phyloP scores from a whole-genome alignment of 2,888 invertebrate genomes.

The Folsomia candida region DNA sequence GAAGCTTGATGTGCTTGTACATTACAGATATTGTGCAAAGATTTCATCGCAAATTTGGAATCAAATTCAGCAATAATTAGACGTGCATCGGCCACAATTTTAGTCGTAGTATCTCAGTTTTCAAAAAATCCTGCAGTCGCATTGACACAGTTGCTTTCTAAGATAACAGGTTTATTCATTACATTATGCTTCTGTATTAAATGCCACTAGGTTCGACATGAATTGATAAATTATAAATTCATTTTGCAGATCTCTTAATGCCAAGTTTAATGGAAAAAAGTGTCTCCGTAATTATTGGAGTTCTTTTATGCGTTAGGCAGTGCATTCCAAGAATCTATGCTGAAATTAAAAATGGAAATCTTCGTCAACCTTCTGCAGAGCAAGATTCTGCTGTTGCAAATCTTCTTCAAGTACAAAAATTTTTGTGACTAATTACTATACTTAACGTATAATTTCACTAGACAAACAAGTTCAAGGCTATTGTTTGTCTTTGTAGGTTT shows the following conservation, averaged over 20 bases:
- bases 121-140: constrained; percentile 50
- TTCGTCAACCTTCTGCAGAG: constrained; percentile 18
- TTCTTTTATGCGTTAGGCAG: constrained; percentile 44
- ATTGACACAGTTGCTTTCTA: constrained; percentile 52
- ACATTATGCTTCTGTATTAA: not conserved
- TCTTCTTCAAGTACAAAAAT: constrained; percentile 33
- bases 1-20: constrained; percentile 8
- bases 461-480: not conserved
- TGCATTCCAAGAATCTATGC: constrained; percentile 42
- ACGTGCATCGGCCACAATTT: constrained; percentile 76
- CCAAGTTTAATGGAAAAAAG: constrained; percentile 49
- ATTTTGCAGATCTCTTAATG: constrained; percentile 39
- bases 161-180: constrained; percentile 67
- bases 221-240: not conserved
- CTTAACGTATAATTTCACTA: not conserved
- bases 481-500: constrained; percentile 60
- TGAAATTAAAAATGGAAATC: constrained; percentile 25
- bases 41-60: constrained; percentile 66
- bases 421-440: too few relatives aligned
- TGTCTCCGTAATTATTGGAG: constrained; percentile 44
- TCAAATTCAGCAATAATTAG: constrained; percentile 70
- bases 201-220: too few relatives aligned
- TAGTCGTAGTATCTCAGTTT: constrained; percentile 75
- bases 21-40: constrained; percentile 65
- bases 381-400: constrained; percentile 29